A percentile compares a stretch with the other conserved stretches of the same genome.
phyloP scores from a whole-genome alignment of 2,888 invertebrate species.

The Meganola albula region DNA sequence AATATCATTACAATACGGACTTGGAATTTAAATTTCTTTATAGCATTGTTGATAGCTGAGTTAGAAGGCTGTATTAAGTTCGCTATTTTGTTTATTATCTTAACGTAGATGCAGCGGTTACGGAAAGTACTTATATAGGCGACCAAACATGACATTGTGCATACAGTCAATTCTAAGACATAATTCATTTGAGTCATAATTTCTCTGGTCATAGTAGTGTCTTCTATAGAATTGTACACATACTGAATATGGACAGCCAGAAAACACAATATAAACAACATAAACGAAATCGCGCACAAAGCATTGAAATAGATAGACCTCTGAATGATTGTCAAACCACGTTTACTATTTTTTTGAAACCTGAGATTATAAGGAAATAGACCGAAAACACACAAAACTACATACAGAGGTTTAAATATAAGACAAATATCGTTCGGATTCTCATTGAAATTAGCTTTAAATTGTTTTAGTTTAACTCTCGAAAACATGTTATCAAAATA shows the following conservation, averaged over 20 bases:
- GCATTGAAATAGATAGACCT: constrained; percentile 52
- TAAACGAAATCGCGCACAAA: constrained; percentile 36
- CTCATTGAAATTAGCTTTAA: constrained; percentile 11
- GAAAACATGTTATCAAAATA: constrained; percentile 23
- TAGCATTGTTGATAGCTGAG: constrained; percentile 24
- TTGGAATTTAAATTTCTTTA: constrained; percentile 34
- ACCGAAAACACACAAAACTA: constrained; percentile 34
- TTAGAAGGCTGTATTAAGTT: constrained; percentile 34
- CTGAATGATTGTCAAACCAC: constrained; percentile 30
- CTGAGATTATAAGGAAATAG: constrained; percentile 44
- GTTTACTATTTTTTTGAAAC: constrained; percentile 27
- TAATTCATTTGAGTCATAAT: constrained; percentile 54
- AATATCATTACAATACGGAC: constrained; percentile 31
- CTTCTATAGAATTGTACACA: constrained; percentile 32
- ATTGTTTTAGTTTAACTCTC: constrained; percentile 22
- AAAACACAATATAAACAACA: constrained; percentile 37
- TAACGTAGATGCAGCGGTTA: constrained; percentile 42
- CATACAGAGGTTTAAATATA: constrained; percentile 40
- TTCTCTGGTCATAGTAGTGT: constrained; percentile 37
- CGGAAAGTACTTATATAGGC: constrained; percentile 42
- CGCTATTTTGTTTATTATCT: constrained; percentile 44
- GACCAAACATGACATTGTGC: constrained; percentile 34
- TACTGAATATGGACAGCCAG: constrained; percentile 39
- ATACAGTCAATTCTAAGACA: constrained; percentile 40
- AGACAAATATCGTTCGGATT: constrained; percentile 19